Base-by-base conservation (phyloP, 2,888 invertebrate species). In the Rotaria magnacalcarata region DNA sequence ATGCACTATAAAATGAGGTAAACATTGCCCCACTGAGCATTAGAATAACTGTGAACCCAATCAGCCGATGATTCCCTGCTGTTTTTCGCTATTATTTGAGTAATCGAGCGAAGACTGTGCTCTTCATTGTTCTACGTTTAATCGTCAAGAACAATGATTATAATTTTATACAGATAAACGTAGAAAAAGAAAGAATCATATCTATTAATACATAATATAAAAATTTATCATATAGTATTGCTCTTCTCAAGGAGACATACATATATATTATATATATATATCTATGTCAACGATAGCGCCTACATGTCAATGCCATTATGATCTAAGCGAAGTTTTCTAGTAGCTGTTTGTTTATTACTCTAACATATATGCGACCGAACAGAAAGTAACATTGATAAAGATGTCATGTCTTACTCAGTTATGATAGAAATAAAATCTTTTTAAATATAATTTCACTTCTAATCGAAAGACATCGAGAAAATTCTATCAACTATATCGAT, bases 1-100 rank as follows among this genome's bases (percentile, higher is more conserved):
- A 67, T 67, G 34, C 34, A 34, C 67, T 16, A 67, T 67, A 67
- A 11, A 27, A 27, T 67, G 67, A 67, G 67, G 67, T 67, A 67
- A 67, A 67, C 67, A 67, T 67, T 27, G 34, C 34, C 67, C 67
- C 11, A 67, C 67, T 67, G 67, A 67, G 67, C 27, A 67, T 67
- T 11, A 67, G 67, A 67, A 67, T 67, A 67, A 67, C 34, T 67
- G 16, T 27, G 67, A 67, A 67, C 27, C 67, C 67, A 67, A 67
- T 67, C 67, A 67, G 27, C 67, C 67, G 67, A 67, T 67, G 14
- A 34, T 34, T 34, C 34, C 67, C 67, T 67, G 67, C 67, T 67
- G 67, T 67, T 67, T 34, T 16, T 67, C 27, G 34, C 67, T 67
- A 16, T 67, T 67, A 67, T 67, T 27, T 67, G 34, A 27, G 67